Conservation (phyloP, 2,797 vertebrate genomes). For the Lindbergichthys nudifrons region DNA sequence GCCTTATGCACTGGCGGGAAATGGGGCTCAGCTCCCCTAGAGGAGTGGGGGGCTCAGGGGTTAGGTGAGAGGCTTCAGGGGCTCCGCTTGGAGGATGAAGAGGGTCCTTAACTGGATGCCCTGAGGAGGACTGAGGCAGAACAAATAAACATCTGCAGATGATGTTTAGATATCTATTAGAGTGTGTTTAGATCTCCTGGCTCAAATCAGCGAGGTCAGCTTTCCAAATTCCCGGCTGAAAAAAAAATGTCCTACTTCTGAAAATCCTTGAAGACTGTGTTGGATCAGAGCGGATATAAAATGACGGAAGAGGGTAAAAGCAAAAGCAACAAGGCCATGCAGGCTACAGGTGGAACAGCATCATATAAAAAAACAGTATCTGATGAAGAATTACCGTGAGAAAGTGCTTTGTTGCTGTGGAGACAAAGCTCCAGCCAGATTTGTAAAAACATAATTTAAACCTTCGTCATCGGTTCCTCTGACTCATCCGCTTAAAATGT, state of each 20-base stretch:
- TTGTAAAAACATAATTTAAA: conserved; percentile 28
- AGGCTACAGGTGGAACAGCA: neutral
- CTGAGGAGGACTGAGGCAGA: conserved; percentile 59
- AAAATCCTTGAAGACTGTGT: conserved; percentile 13
- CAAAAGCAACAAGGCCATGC: neutral
- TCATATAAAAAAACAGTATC: neutral
- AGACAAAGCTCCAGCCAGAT: conserved; percentile 28
- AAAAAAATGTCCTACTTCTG: conserved; percentile 30
- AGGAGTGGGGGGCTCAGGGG: conserved; percentile 30
- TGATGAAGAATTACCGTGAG: conserved; percentile 2
- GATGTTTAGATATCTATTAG: conserved; percentile 79
- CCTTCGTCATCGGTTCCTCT: conserved; percentile 24
- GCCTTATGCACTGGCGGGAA: conserved; percentile 55
- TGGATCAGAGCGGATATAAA: conserved; percentile 14
- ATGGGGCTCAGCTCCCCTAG: conserved; percentile 37
- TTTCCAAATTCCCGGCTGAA: conserved; percentile 34
- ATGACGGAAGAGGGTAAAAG: conserved; percentile 19
- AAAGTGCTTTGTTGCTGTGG: conserved; percentile 15
- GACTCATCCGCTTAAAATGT: conserved; percentile 55
- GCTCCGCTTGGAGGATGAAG: conserved; percentile 33
- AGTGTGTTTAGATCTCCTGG: conserved; percentile 70
- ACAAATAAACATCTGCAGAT: conserved; percentile 79
- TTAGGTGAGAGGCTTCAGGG: conserved; percentile 42
- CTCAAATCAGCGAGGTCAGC: conserved; percentile 55
- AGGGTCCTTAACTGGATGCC: conserved; percentile 50